These are phyloP conservation scores for Halocaridina rubra DNA, from an alignment of 2,888 invertebrate species.

Conservation along the genomic window DNA sequence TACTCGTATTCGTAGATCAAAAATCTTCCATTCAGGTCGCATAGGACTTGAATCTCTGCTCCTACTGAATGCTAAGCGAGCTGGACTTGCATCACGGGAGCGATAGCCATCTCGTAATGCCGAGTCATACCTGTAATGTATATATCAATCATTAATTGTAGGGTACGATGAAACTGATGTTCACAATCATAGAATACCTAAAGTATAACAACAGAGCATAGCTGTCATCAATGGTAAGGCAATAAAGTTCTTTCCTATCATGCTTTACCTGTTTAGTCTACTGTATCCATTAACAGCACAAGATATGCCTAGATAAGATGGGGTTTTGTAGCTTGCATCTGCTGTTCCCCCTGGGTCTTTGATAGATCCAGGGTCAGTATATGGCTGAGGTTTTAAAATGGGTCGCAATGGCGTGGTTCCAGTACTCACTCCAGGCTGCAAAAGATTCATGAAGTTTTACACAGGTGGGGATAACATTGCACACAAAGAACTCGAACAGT, in stretches of 20 bases:
- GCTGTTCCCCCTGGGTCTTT: background rate
- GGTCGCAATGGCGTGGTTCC: slow-evolving; percentile 35
- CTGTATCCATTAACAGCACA: slow-evolving; percentile 93
- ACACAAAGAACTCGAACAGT: no score
- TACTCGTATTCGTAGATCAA: slow-evolving; percentile 40
- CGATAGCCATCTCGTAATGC: slow-evolving; percentile 80
- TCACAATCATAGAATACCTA: no score
- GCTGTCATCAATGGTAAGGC: no score
- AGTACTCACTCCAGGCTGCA: slow-evolving; percentile 9
- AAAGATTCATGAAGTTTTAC: background rate
- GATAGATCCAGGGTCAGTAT: slow-evolving; percentile 30
- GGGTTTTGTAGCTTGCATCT: slow-evolving; percentile 67
- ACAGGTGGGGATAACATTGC: no score
- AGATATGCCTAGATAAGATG: slow-evolving; percentile 88
- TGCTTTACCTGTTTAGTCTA: slow-evolving; percentile 69
- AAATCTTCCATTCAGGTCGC: slow-evolving; percentile 54
- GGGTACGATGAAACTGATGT: background rate
- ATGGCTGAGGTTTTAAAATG: slow-evolving; percentile 27
- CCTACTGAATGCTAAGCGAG: slow-evolving; percentile 64
- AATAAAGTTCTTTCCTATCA: no score
- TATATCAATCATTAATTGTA: background rate
- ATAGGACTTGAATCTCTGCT: slow-evolving; percentile 65
- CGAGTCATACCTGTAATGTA: slow-evolving; percentile 82
- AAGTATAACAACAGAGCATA: no score
- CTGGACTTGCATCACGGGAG: slow-evolving; percentile 70